These are phyloP conservation scores for Pseudorhiza aurosa DNA, from an alignment of 30 jellyfish, hydroid and myxozoan species.

Conservation along the genomic window DNA sequence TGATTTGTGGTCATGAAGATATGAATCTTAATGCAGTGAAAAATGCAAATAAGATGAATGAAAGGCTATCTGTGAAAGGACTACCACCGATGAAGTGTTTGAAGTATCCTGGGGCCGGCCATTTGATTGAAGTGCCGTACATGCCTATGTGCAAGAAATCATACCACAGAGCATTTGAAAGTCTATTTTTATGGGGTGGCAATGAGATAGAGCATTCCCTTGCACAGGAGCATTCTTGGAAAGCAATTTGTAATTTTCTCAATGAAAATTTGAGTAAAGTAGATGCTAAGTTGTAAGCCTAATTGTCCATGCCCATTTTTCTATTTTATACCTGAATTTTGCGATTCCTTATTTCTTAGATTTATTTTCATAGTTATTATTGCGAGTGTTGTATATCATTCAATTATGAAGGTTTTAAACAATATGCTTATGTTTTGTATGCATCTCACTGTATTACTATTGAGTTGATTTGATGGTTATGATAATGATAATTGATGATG, in stretches of 20 bases:
- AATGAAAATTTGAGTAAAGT: conserved; percentile 2
- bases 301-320: background rate
- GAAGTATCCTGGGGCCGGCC: conserved; percentile 75
- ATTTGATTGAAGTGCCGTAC: conserved; percentile 76
- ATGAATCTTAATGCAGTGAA: background rate
- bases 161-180: background rate
- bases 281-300: background rate
- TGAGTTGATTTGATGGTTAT: too few relatives aligned
- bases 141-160: conserved; percentile 72
- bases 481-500: too few relatives aligned
- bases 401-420: too few relatives aligned
- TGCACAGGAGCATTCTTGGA: conserved; percentile 86
- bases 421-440: too few relatives aligned
- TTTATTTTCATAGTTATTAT: too few relatives aligned
- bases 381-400: too few relatives aligned
- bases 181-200: conserved; percentile 68
- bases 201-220: conserved; percentile 45
- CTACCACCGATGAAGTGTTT: conserved; percentile 6
- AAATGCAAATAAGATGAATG: conserved; percentile 16
- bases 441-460: too few relatives aligned
- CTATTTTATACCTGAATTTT: background rate
- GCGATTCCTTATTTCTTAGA: too few relatives aligned
- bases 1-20: conserved; percentile 48
- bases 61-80: background rate
- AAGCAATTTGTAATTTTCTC: conserved; percentile 33